Percentiles rank a stretch among this genome's conserved stretches.
These are phyloP conservation scores for Leptinotarsa juncta DNA, from an alignment of 2,888 invertebrate species.

Conservation along the genomic window DNA sequence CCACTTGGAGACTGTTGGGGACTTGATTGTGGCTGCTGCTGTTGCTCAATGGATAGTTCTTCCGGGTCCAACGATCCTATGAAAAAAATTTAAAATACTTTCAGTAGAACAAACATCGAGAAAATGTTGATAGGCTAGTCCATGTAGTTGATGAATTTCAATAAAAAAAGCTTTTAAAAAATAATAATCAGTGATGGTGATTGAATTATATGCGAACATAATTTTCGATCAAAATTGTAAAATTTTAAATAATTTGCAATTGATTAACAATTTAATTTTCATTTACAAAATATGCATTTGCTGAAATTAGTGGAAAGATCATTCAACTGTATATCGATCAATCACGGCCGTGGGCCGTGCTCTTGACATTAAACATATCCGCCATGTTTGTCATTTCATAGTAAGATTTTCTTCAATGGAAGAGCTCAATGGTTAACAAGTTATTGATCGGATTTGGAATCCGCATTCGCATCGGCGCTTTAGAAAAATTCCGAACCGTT, in stretches of 20 bases:
- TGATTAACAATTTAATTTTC: too few relatives aligned
- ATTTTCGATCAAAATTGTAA: too few relatives aligned
- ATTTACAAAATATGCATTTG: too few relatives aligned
- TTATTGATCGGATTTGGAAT: conserved; percentile 55
- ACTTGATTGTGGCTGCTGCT: conserved; percentile 56
- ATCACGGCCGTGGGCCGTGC: conserved; percentile 35
- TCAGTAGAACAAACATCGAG: conserved; percentile 1
- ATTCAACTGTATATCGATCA: conserved; percentile 30
- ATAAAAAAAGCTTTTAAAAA: too few relatives aligned
- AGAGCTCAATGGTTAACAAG: conserved; percentile 37
- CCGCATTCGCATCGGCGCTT: conserved; percentile 34
- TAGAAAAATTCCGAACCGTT: conserved; percentile 7
- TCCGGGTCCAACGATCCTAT: conserved; percentile 84
- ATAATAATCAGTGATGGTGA: too few relatives aligned
- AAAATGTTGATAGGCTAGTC: not conserved
- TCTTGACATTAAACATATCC: conserved; percentile 43
- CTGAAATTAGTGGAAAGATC: not conserved
- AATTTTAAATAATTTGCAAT: too few relatives aligned
- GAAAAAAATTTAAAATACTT: conserved; percentile 49
- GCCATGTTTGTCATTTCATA: conserved; percentile 39
- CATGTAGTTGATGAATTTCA: too few relatives aligned
- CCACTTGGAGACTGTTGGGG: conserved; percentile 62
- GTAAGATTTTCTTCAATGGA: conserved; percentile 52
- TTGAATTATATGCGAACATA: too few relatives aligned
- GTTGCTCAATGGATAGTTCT: conserved; percentile 78